Percentiles rank a stretch among this genome's conserved stretches.
Conservation (phyloP, 2,113 vertebrate species). For the Aramus guarauna region DNA sequence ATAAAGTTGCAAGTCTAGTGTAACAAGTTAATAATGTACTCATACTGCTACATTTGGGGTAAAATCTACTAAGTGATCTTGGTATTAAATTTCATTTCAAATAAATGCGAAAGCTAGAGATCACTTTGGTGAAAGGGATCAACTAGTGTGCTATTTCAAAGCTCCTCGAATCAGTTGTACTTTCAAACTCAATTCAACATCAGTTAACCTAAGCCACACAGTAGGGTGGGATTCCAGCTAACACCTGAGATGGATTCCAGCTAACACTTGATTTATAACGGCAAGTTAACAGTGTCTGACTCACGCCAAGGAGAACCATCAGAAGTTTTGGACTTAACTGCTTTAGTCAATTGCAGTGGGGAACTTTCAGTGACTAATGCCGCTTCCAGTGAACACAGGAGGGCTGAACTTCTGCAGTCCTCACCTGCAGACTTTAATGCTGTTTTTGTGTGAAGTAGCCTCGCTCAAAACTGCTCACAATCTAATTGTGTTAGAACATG, state of each 20-base stretch:
- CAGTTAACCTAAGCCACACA: not conserved
- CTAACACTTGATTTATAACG: too few relatives aligned
- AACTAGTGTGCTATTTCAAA: not conserved
- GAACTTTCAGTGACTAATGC: not conserved
- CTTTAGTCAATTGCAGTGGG: not conserved
- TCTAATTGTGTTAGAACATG: not conserved
- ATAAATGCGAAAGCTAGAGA: not conserved
- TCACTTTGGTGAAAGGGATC: not conserved
- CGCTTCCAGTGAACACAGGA: not conserved
- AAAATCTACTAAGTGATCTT: not conserved
- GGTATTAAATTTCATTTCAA: not conserved
- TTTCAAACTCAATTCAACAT: not conserved
- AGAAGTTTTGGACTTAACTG: not conserved
- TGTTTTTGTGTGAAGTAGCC: not conserved
- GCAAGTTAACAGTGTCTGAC: not conserved
- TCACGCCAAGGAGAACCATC: not conserved
- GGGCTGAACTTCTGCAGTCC: not conserved
- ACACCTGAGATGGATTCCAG: not conserved
- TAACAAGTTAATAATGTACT: not conserved
- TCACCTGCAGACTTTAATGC: not conserved
- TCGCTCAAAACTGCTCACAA: not conserved
- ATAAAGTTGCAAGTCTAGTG: not conserved
- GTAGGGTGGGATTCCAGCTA: not conserved
- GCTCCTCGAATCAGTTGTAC: not conserved
- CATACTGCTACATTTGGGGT: not conserved